Conservation (phyloP, 2,113 vertebrate species). For the Herpetotheres cachinnans region DNA sequence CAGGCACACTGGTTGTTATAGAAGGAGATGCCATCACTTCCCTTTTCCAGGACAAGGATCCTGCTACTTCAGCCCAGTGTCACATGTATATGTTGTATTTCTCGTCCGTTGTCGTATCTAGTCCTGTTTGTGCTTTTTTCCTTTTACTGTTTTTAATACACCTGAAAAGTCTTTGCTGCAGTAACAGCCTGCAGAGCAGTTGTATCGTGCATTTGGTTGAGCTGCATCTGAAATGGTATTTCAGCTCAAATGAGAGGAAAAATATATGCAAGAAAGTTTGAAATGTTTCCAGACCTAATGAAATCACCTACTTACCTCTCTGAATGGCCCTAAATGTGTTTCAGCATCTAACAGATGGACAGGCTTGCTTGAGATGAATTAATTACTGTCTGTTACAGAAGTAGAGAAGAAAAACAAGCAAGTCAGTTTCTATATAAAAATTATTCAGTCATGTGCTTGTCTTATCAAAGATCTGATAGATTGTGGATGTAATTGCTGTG, state of each 20-base stretch:
- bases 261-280: background rate
- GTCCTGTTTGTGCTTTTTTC: background rate
- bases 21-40: background rate
- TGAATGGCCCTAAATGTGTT: conserved; percentile 20
- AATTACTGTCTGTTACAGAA: conserved; percentile 53
- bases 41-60: background rate
- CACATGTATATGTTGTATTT: background rate
- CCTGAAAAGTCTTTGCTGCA: background rate
- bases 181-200: background rate
- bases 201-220: background rate
- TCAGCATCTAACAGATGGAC: conserved; percentile 47
- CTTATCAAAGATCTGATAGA: conserved; percentile 24
- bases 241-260: background rate
- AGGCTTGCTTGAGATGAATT: conserved; percentile 43
- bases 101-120: background rate
- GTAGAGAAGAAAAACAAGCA: conserved; percentile 27
- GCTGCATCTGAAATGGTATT: background rate
- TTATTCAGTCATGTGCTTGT: conserved; percentile 42
- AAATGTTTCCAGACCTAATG: conserved; percentile 32
- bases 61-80: background rate
- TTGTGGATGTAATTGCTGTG: conserved; percentile 13
- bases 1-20: background rate
- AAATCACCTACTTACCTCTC: conserved; percentile 48
- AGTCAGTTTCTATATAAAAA: conserved; percentile 30
- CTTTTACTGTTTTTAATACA: background rate